These are phyloP conservation scores for Caenorhabditis sp. DNA, from an alignment of 2,888 invertebrate genomes.

Conservation along the genomic window DNA sequence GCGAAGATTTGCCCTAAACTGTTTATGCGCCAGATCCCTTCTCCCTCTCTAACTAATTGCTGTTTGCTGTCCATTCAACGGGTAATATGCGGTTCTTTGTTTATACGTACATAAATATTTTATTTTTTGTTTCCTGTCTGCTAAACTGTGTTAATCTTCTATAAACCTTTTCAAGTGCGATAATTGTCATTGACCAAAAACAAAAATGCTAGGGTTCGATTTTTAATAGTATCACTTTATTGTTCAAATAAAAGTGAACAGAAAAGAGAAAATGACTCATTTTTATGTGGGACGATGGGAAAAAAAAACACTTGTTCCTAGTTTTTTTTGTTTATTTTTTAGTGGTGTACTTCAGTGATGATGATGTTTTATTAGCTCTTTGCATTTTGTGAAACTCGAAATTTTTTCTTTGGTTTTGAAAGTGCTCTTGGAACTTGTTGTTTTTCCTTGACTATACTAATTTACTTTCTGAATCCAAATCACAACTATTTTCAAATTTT, in stretches of 20 bases:
- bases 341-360: neutral
- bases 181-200: too few relatives aligned
- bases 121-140: too few relatives aligned
- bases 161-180: too few relatives aligned
- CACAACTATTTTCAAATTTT: too few relatives aligned
- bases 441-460: too few relatives aligned
- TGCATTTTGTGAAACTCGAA: neutral
- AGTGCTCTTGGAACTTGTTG: too few relatives aligned
- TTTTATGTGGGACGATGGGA: neutral
- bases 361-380: neutral
- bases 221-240: neutral
- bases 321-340: neutral
- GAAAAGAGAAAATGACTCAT: neutral
- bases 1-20: slow-evolving; percentile 20
- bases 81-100: neutral
- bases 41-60: too few relatives aligned
- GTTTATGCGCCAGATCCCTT: too few relatives aligned
- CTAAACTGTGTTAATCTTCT: too few relatives aligned
- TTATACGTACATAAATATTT: neutral
- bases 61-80: slow-evolving; percentile 23
- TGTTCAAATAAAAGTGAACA: neutral
- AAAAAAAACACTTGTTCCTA: neutral
- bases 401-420: too few relatives aligned
- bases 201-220: too few relatives aligned
- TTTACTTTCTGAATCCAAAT: too few relatives aligned